Evolutionary conservation across 1,140 invertebrate genomes (phyloP), one percentile per base, ranked within the genome.

Genomic region (Lordiphosa stackelbergi): DNA sequence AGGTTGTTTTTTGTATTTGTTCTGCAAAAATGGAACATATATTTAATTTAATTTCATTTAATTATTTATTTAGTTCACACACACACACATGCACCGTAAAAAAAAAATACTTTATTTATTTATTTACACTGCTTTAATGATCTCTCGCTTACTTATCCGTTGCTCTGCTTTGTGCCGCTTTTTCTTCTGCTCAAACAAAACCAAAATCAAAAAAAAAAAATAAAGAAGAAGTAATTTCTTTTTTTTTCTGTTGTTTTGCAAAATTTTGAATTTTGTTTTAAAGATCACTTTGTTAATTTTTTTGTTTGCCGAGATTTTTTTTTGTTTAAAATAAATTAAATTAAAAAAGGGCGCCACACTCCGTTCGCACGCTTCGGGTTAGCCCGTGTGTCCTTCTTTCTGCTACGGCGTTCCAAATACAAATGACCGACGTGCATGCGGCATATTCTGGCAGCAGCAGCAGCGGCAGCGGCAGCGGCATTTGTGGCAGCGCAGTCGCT

Each of bases 331-430:
- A 64, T 68, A 85, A 85, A 83, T 85, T 40, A 85, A 84, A 85
- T 71, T 31, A 84, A 85, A 85, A 85, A 85, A 73, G 83, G 83
- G 77, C 75, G 72, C 75, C 73, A 49, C 28, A 31, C 75, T 81
- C 69, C 75, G 69, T 74, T 85, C 71, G 37, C 72, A 69, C 70
- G 81, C 72, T 85, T 79, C 70, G 68, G 28, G 28, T 71, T 64
- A 1, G 58, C 65, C 64, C 73, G 83, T 73, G 83, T 73, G 75
- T 85, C 75, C 81, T 85, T 78, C 79, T 83, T 85, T 70, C 83
- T 83, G 61, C 64, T 83, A 65, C 83, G 81, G 75, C 81, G 81
- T 83, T 85, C 73, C 72, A 85, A 85, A 85, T 85, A 85, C 73
- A 85, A 85, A 79, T 69, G 77, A 83, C 51, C 73, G 66, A 69